Conservation (phyloP, 2,113 vertebrate genomes). For the Nyctereutes procyonoides region DNA sequence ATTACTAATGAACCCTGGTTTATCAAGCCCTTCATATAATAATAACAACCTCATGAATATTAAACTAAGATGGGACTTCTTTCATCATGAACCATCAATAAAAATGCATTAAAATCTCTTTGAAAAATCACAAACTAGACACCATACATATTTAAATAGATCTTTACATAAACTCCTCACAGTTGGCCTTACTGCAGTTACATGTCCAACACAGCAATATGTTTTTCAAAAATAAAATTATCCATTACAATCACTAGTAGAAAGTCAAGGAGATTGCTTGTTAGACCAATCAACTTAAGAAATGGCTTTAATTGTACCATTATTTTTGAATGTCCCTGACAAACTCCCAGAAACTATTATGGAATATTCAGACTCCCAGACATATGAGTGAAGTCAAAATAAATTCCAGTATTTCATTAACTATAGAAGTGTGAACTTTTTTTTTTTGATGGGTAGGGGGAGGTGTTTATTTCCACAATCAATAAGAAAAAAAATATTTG, state of each 20-base stretch:
- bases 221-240: neutral
- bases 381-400: neutral
- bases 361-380: neutral
- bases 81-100: neutral
- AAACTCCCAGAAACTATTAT: neutral
- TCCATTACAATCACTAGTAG: neutral
- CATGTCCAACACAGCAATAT: neutral
- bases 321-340: neutral
- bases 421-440: neutral
- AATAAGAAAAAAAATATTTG: conserved; percentile 22
- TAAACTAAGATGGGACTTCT: neutral
- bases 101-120: neutral
- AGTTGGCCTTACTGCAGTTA: neutral
- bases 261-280: neutral
- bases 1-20: neutral
- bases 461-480: neutral
- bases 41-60: neutral
- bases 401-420: neutral
- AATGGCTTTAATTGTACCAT: neutral
- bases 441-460: too few relatives aligned
- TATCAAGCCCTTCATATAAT: neutral
- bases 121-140: neutral
- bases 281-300: neutral
- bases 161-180: neutral
- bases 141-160: neutral